Percentiles rank a stretch among this genome's conserved stretches.
These are phyloP conservation scores for Coptotermes formosanus DNA, from an alignment of 1,140 invertebrate genomes.

Conservation along the genomic window DNA sequence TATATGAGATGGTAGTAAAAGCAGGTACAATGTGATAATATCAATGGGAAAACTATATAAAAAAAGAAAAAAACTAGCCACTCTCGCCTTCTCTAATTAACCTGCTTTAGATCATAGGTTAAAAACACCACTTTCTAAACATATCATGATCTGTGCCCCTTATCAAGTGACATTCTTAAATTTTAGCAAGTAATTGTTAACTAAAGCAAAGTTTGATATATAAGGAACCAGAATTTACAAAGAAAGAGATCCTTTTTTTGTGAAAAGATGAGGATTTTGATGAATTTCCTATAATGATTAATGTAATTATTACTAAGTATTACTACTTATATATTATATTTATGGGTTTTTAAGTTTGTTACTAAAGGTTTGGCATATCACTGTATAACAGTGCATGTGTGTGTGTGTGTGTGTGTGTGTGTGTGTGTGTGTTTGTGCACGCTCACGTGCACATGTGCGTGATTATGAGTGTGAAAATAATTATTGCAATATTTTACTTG, in stretches of 20 bases:
- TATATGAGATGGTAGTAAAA: constrained; percentile 27
- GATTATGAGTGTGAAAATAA: constrained; percentile 5
- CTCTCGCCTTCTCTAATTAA: constrained; percentile 47
- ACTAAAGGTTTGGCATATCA: constrained; percentile 30
- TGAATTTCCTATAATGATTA: constrained; percentile 27
- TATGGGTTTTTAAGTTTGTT: constrained; percentile 33
- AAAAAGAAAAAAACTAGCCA: constrained; percentile 45
- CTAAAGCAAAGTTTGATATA: constrained; percentile 48
- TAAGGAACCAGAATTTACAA: constrained; percentile 39
- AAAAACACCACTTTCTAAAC: constrained; percentile 50
- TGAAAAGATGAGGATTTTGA: constrained; percentile 27
- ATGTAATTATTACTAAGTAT: constrained; percentile 34
- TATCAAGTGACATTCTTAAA: constrained; percentile 52
- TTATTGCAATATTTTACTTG: constrained; percentile 26
- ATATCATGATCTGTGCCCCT: constrained; percentile 54
- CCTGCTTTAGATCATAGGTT: constrained; percentile 48
- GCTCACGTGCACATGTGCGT: constrained; percentile 4
- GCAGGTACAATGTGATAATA: constrained; percentile 46
- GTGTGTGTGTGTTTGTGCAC: constrained; percentile 21
- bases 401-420: constrained; percentile 21
- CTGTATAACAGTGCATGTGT: constrained; percentile 29
- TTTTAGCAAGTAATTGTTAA: constrained; percentile 47
- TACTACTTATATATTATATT: constrained; percentile 32
- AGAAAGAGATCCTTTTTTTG: constrained; percentile 27
- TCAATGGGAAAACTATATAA: constrained; percentile 40